Evolutionary conservation across 1,140 invertebrate species (phyloP).

Genomic region (Drosophila tsacasi): DNA sequence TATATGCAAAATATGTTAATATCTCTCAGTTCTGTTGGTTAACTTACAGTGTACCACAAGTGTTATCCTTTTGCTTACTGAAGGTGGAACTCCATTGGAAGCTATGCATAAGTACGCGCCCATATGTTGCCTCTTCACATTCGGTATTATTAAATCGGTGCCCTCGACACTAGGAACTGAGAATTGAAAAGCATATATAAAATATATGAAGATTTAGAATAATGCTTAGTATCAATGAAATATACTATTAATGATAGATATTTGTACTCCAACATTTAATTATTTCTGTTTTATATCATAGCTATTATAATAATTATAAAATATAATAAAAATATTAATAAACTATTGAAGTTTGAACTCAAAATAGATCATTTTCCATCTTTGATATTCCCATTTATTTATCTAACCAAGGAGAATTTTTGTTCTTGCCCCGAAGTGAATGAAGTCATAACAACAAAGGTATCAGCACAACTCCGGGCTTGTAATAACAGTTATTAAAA

Average conservation of each 20-base stretch:
- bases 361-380: background rate
- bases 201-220: background rate
- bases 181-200: slow-evolving; percentile 66
- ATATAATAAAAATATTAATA: too few relatives aligned
- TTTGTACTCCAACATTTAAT: too few relatives aligned
- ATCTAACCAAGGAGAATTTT: background rate
- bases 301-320: too few relatives aligned
- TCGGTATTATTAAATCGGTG: slow-evolving; percentile 91
- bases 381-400: background rate
- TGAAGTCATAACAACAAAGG: slow-evolving; percentile 46
- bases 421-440: slow-evolving; percentile 1
- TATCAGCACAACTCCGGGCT: slow-evolving; percentile 54
- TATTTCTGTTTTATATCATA: too few relatives aligned
- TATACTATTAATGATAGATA: too few relatives aligned
- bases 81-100: slow-evolving; percentile 94
- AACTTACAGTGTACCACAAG: slow-evolving; percentile 94
- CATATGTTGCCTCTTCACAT: slow-evolving; percentile 94
- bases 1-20: background rate
- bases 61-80: slow-evolving; percentile 94
- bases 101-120: slow-evolving; percentile 95
- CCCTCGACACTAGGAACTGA: slow-evolving; percentile 90
- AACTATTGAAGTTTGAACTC: background rate
- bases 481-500: slow-evolving; percentile 62
- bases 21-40: too few relatives aligned
- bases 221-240: background rate